Evolutionary conservation across 2,113 vertebrate species (phyloP), one percentile per base, ranked within the genome.

Genomic region (Daphoenositta chrysoptera): DNA sequence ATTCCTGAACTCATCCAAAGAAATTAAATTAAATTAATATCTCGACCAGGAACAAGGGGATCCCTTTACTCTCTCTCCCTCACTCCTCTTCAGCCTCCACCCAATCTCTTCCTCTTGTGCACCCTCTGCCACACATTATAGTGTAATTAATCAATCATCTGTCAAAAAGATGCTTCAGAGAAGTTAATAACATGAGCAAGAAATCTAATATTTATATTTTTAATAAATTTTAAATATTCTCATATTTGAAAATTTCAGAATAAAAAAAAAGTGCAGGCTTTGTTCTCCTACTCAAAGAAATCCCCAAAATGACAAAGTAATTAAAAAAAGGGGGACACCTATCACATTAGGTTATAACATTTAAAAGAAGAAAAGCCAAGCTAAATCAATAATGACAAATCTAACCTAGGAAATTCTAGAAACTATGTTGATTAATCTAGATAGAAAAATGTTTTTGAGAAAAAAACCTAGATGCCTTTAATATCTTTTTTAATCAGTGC

Each of bases 391-490:
- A 76, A 11, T 66, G 35, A 31, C 2, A 5, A 39, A 51, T 24
- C 4, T 51, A 18, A n/a, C 7, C 8, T 14, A 60, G 13, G 10
- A 20, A 87, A 35, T 77, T 80, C 39, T 69, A 53, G 17, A 79
- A 86, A 31, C 6, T 14, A 19, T 8, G 0, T 48, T 42, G 23
- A 66, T 53, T 76, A 44, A 54, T 35, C 9, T 18, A 48, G 4
- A 28, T 8, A 66, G n/a, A 44, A 54, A 27, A 10, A 11, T 0
- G 0, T 11, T 76, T 71, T 22, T 2, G 1, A 2, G 2, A 1
- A 14, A 64, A 83, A 70, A 57, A 10, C 1, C 1, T 8, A 48
- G 6, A 28, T 3, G 1, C 1, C 77, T 57, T 75, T 5, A 68
- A 19, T 10, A 42, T 13, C 0, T 20, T 16, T 68, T 37, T 31